Evolutionary conservation across 2,888 invertebrate species (phyloP), one percentile per base, ranked within the genome.

Genomic region (Sepiola atlantica): DNA sequence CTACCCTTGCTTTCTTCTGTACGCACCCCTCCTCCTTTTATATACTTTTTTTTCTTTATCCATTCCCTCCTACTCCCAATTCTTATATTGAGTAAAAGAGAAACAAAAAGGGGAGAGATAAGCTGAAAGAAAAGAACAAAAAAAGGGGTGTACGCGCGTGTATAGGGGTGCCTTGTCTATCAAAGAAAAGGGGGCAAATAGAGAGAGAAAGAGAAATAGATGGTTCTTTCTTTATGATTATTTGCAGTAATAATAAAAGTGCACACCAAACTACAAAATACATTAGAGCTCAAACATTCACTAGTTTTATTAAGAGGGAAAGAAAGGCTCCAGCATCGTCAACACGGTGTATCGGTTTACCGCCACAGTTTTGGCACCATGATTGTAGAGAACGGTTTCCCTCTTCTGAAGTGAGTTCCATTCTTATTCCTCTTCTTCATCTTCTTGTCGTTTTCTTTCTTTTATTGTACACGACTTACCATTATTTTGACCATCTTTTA

Each of bases 301-400:
- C 77, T 77, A 77, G 77, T 77, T n/a, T 77, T 77, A 77, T n/a
- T 77, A n/a, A 77, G 77, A 32, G n/a, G 32, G 32, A 77, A 77
- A 77, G 77, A 77, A 77, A 77, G 77, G 77, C n/a, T 77, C n/a
- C n/a, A n/a, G 14, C n/a, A 77, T 77, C n/a, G 32, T n/a, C 32
- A 32, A 32, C 77, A 77, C 45, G 45, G 45, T 45, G 45, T 77
- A 77, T 77, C 77, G 77, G 77, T 77, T 77, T 77, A 77, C 77
- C 32, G 32, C 77, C 32, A 16, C 77, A 32, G 77, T 77, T 77
- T 32, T 12, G 77, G 77, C 77, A 77, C 77, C 77, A 77, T 77
- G 77, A 77, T 77, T 77, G 77, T 77, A 77, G 77, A 77, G 77
- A 77, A 77, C 77, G 77, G 77, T 77, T 77, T 77, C 77, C 77